phyloP scores from a whole-genome alignment of 2,113 vertebrate species.

The Myrmecobius fasciatus region DNA sequence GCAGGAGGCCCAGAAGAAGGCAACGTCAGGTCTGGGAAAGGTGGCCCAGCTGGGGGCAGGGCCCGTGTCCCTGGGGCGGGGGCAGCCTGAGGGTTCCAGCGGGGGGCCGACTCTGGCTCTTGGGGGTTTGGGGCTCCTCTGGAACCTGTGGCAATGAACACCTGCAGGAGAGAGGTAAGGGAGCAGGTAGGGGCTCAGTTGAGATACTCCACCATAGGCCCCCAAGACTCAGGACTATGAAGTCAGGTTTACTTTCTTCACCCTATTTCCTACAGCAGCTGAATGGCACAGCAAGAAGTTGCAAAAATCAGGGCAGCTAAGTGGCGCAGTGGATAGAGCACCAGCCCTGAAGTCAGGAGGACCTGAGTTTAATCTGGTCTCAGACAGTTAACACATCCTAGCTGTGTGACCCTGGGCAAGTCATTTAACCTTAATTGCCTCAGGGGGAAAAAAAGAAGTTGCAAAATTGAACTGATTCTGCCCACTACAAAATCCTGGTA shows the following conservation, averaged over 20 bases:
- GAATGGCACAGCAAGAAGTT: not conserved
- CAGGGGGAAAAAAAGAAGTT: no score
- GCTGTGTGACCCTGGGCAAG: no score
- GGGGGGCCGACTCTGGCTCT: not conserved
- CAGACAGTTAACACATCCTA: no score
- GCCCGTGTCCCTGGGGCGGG: not conserved
- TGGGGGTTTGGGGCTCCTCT: not conserved
- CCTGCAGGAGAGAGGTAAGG: constrained; percentile 44
- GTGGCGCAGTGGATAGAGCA: no score
- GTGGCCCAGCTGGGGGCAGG: not conserved
- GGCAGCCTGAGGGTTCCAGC: fast-evolving
- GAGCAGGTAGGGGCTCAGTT: not conserved
- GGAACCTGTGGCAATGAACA: constrained; percentile 11
- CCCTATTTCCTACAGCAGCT: not conserved
- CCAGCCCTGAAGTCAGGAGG: no score
- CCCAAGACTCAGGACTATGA: not conserved
- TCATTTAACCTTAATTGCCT: no score
- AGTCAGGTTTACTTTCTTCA: not conserved
- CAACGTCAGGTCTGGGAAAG: not conserved
- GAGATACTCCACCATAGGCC: not conserved
- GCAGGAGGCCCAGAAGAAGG: constrained; percentile 44
- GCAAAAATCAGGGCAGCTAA: no score
- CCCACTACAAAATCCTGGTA: not conserved
- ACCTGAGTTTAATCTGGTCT: no score
- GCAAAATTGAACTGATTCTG: not conserved